Percentiles rank a stretch among this genome's conserved stretches.
These are phyloP conservation scores for Tokudaia tokunoshimensis DNA, from an alignment of 2,797 vertebrate genomes.

Conservation along the genomic window DNA sequence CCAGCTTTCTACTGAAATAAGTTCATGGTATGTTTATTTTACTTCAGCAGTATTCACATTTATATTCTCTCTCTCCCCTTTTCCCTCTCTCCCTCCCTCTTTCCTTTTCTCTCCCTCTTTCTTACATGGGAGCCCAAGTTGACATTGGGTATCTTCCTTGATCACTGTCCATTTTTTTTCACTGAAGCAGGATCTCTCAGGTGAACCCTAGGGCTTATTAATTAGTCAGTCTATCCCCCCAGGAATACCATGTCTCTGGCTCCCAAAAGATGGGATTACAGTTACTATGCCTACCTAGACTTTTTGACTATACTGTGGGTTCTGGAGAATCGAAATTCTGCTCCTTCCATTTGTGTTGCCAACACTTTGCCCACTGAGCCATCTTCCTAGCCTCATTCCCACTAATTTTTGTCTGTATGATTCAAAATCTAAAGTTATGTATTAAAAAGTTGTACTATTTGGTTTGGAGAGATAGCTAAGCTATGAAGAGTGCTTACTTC, in stretches of 20 bases:
- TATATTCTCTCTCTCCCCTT: not conserved
- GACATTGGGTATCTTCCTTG: too few relatives aligned
- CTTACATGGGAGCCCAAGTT: too few relatives aligned
- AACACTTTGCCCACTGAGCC: not conserved
- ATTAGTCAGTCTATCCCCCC: too few relatives aligned
- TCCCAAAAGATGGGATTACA: not conserved
- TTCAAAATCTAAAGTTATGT: not conserved
- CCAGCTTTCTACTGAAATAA: not conserved
- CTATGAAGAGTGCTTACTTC: not conserved
- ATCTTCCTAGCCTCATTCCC: not conserved
- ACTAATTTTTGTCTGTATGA: not conserved
- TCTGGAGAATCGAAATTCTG: not conserved
- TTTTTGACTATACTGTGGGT: not conserved
- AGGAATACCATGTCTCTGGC: not conserved
- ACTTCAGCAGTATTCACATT: not conserved
- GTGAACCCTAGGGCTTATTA: not conserved
- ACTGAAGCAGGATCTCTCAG: not conserved
- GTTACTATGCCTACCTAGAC: not conserved
- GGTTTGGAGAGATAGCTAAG: not conserved
- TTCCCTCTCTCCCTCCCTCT: accelerated
- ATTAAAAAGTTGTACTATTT: not conserved
- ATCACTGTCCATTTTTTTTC: not conserved
- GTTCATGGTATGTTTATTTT: not conserved
- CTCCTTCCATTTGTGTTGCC: too few relatives aligned
- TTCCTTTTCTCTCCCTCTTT: not conserved